These are phyloP conservation scores for Astreopora myriophthalma DNA, from an alignment of 64 coral and sea anemone species.

Conservation along the genomic window DNA sequence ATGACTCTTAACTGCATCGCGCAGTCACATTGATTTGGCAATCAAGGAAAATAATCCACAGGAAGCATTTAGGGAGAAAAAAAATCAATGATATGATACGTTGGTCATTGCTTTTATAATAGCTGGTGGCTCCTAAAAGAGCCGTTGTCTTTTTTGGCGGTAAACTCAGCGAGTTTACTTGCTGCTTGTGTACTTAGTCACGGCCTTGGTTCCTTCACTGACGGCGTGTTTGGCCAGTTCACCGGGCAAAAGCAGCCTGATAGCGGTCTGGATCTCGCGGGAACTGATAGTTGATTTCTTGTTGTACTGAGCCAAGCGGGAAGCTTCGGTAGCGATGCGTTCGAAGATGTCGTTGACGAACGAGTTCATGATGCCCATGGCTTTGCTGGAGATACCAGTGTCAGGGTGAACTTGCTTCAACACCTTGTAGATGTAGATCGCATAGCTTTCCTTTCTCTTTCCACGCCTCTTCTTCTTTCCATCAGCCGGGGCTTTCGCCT, in stretches of 20 bases:
- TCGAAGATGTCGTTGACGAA: constrained; percentile 87
- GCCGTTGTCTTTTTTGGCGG: neutral
- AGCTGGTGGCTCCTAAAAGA: neutral
- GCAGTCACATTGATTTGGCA: too few species aligned
- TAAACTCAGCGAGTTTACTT: constrained; percentile 41
- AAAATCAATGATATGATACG: neutral
- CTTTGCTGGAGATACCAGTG: constrained; percentile 69
- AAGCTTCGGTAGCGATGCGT: constrained; percentile 68
- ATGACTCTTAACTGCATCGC: too few species aligned
- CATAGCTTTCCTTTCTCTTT: constrained; percentile 64
- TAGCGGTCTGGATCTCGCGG: constrained; percentile 46
- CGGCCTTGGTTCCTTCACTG: constrained; percentile 43
- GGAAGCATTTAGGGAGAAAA: too few species aligned
- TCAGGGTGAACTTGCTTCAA: constrained; percentile 63
- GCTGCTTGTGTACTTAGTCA: constrained; percentile 42
- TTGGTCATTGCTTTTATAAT: neutral
- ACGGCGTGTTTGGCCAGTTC: constrained; percentile 49
- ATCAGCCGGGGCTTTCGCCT: constrained; percentile 11
- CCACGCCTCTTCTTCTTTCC: constrained; percentile 30
- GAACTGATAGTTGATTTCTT: constrained; percentile 58
- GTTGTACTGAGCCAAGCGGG: constrained; percentile 62
- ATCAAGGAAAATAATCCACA: too few species aligned
- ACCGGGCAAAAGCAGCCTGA: constrained; percentile 42
- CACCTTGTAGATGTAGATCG: constrained; percentile 69
- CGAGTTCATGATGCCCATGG: constrained; percentile 77